Conservation (phyloP, 2,888 invertebrate species). For the Thymelicus acteon region DNA sequence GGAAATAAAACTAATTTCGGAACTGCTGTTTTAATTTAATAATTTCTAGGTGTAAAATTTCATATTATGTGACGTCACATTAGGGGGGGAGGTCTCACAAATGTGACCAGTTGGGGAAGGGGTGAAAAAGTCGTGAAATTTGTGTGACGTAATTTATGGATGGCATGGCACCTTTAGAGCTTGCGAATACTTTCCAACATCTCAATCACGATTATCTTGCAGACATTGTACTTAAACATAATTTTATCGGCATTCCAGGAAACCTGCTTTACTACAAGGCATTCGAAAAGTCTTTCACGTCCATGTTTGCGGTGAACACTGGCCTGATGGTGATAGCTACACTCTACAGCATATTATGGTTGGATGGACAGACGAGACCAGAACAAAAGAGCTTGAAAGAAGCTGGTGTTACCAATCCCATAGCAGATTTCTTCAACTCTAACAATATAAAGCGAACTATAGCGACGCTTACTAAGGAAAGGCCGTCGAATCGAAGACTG, state of each 20-base stretch:
- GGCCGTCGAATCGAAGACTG: constrained; percentile 84
- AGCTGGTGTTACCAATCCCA: constrained; percentile 82
- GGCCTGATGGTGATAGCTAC: constrained; percentile 86
- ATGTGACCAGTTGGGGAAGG: no score
- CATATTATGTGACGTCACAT: no score
- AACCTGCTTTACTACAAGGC: constrained; percentile 87
- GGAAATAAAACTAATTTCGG: no score
- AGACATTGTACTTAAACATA: no score
- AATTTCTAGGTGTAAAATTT: no score
- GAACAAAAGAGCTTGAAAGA: constrained; percentile 86
- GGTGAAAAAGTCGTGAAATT: no score
- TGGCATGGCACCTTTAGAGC: no score
- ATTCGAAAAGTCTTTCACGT: constrained; percentile 87
- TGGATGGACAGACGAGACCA: constrained; percentile 89
- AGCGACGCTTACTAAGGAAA: constrained; percentile 84
- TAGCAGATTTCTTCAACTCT: constrained; percentile 89
- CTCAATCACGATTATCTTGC: no score
- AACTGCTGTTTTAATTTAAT: no score
- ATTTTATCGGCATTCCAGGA: constrained; percentile 72
- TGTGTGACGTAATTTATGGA: no score
- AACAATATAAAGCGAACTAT: constrained; percentile 87
- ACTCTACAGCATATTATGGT: constrained; percentile 85
- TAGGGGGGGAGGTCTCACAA: no score
- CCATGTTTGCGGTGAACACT: constrained; percentile 90
- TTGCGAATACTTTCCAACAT: no score